A percentile compares a stretch with the other conserved stretches of the same genome.
Conservation (phyloP, 2,797 vertebrate genomes). For the Lacerta viridis region DNA sequence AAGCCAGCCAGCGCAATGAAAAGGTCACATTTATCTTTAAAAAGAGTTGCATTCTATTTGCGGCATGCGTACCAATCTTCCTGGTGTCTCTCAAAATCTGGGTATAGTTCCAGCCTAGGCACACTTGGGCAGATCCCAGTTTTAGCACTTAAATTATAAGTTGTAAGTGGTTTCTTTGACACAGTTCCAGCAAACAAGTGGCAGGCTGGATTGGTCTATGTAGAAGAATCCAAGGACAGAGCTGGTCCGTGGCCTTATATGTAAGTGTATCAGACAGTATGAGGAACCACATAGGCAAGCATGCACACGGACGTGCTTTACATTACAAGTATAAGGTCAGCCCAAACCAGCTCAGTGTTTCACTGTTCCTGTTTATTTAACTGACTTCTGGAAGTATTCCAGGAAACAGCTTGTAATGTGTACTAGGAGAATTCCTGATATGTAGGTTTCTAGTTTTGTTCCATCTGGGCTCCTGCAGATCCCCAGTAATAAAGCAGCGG, state of each 20-base stretch:
- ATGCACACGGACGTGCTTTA: background rate
- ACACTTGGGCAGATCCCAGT: slow-evolving; percentile 63
- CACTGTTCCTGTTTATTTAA: background rate
- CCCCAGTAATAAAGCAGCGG: no score
- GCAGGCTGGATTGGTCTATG: slow-evolving; percentile 37
- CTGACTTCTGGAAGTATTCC: background rate
- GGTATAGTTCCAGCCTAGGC: slow-evolving; percentile 50
- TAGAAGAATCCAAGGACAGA: background rate
- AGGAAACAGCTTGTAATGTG: background rate
- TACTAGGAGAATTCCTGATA: no score
- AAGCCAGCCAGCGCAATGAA: background rate
- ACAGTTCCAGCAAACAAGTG: slow-evolving; percentile 49
- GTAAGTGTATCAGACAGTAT: background rate
- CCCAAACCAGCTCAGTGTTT: background rate
- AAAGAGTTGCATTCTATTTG: slow-evolving; percentile 37
- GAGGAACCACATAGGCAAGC: background rate
- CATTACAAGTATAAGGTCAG: background rate
- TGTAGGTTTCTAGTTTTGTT: no score
- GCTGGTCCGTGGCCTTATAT: background rate
- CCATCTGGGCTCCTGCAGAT: no score
- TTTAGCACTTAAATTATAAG: slow-evolving; percentile 78
- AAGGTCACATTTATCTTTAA: slow-evolving; percentile 53
- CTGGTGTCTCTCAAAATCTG: slow-evolving; percentile 49
- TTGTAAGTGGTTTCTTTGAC: slow-evolving; percentile 59
- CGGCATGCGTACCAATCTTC: slow-evolving; percentile 55